These are phyloP conservation scores for Musca domestica DNA, from an alignment of 1,140 invertebrate genomes.

Conservation along the genomic window DNA sequence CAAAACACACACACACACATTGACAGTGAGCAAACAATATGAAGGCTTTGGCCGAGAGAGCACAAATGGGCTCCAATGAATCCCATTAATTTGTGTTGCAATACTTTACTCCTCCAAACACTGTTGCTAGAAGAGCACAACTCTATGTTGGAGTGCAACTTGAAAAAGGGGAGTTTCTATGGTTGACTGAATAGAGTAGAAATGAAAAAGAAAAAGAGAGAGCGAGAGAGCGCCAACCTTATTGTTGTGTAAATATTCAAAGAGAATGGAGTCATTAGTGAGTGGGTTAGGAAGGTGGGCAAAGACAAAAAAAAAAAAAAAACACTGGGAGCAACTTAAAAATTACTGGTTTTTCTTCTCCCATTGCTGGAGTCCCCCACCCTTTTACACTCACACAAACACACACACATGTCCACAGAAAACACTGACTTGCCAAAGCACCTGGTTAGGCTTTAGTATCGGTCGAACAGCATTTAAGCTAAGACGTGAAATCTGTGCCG, in stretches of 20 bases:
- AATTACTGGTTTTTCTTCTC: conserved; percentile 19
- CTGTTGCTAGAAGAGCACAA: background rate
- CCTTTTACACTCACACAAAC: background rate
- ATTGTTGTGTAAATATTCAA: background rate
- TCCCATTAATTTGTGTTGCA: too few species aligned
- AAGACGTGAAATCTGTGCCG: conserved; percentile 3
- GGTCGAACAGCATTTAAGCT: conserved; percentile 12
- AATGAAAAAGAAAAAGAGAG: background rate
- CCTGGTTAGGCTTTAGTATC: conserved; percentile 14
- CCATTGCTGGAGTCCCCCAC: background rate
- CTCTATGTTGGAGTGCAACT: background rate
- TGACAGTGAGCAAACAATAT: too few species aligned
- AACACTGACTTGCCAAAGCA: background rate
- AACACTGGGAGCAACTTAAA: background rate
- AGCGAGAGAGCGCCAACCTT: background rate
- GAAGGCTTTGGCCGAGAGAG: too few species aligned
- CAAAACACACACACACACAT: too few species aligned
- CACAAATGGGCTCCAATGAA: too few species aligned
- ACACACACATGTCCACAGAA: background rate
- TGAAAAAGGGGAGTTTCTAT: conserved; percentile 10
- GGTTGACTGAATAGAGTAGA: background rate
- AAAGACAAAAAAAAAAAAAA: conserved; percentile 11
- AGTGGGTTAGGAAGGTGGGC: background rate
- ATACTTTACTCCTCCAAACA: too few species aligned
- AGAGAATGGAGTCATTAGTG: background rate